Evolutionary conservation across 2,888 invertebrate species (phyloP), one percentile per base, ranked within the genome.

Genomic region (Drosophila nigricruria): DNA sequence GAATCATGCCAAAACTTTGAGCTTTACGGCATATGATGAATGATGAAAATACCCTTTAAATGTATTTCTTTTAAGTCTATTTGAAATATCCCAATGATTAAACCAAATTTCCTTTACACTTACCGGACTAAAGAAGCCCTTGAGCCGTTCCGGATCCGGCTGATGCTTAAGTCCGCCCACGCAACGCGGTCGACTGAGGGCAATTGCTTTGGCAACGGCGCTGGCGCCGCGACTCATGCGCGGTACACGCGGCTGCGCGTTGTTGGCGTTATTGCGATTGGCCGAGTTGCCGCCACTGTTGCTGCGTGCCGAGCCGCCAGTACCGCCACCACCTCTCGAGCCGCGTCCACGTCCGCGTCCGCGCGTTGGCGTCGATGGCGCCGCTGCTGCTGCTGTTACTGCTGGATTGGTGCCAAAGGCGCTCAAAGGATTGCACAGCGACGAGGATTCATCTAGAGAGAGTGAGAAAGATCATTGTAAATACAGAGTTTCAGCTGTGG

Each of bases 41-140:
- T n/a, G 32, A 9, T 1, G n/a, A n/a, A 27, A 27, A 69, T 73
- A 57, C 74, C 36, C 73, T 71, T 16, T 20, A 36, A 23, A 36
- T 23, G 16, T 10, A 49, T 30, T 50, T 14, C 2, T 4, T 38
- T 38, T 25, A 23, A 3, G 14, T 1, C 8, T 1, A 6, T 30
- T 30, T 8, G 6, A 30, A 8, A 30, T 30, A 6, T 30, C 30
- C 30, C 30, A 30, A 30, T 30, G 27, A 27, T 27, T 10, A 1
- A 10, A 4, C 2, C 14, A 2, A 27, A 27, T 18, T 30, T n/a
- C 18, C 18, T n/a, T n/a, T 3, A 23, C 36, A 91, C 92, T 91
- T 82, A 93, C 92, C 87, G 93, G 91, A 84, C 91, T 92, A 47
- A 92, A 92, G 16, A 90, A 82, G 40, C 91, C 92, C 68, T 92